Evolutionary conservation across 2,888 invertebrate species (phyloP).

Genomic region (Zele albiditarsus): DNA sequence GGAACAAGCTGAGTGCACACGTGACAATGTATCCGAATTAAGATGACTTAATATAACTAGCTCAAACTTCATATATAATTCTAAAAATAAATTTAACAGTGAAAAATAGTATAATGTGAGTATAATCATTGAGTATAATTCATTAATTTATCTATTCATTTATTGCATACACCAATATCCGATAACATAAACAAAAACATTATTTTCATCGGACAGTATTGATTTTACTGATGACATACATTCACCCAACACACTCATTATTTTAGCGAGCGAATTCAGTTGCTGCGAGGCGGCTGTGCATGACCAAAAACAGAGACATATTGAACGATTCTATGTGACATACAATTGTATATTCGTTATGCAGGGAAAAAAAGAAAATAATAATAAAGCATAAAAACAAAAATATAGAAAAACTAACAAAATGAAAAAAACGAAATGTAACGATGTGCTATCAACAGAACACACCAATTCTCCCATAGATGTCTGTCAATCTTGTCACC

Average conservation of each 20-base stretch:
- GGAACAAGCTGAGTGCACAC: slow-evolving; percentile 4
- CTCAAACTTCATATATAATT: no score
- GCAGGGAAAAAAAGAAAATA: no score
- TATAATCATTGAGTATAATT: background rate
- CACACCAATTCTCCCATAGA: background rate
- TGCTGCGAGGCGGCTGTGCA: background rate
- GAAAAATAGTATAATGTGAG: background rate
- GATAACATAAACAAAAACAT: slow-evolving; percentile 6
- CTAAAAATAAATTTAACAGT: no score
- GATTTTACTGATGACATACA: background rate
- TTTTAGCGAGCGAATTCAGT: background rate
- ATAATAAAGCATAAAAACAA: no score
- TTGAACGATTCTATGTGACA: background rate
- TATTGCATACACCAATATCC: background rate
- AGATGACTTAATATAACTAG: background rate
- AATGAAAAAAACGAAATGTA: background rate
- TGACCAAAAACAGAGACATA: background rate
- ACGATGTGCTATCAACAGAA: slow-evolving; percentile 8
- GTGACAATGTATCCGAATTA: background rate
- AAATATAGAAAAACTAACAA: background rate
- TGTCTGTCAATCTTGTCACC: slow-evolving; percentile 7
- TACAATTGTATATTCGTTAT: background rate
- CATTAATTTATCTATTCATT: background rate
- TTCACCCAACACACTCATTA: background rate
- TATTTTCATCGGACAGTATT: background rate